Conservation (phyloP, 2,888 invertebrate genomes). For the Drosophila anomalipes region DNA sequence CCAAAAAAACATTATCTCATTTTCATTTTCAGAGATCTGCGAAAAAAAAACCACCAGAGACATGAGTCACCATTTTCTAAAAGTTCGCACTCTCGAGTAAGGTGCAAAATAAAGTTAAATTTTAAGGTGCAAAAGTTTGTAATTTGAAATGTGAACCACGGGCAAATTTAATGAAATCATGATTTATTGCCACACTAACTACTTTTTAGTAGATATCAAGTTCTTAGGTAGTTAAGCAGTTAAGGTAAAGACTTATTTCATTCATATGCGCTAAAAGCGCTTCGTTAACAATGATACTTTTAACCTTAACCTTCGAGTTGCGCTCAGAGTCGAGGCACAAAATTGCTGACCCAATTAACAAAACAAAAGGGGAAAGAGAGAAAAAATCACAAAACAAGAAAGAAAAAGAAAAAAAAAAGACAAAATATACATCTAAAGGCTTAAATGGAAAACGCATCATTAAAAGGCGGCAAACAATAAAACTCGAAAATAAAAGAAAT, state of each 20-base stretch:
- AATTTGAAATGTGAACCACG: not conserved
- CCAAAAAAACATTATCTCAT: too few relatives aligned
- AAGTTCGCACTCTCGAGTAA: not conserved
- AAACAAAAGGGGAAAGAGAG: conserved; percentile 14
- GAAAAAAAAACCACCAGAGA: not conserved
- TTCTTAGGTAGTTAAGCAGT: not conserved
- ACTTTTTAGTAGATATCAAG: not conserved
- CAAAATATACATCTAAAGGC: conserved; percentile 30
- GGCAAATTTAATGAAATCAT: not conserved
- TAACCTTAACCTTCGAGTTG: conserved; percentile 30
- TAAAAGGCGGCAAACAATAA: conserved; percentile 64
- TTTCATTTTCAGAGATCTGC: not conserved
- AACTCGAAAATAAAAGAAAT: conserved; percentile 65
- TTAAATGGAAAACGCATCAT: conserved; percentile 55
- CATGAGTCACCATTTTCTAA: not conserved
- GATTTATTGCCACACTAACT: not conserved
- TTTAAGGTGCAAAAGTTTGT: not conserved
- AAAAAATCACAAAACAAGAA: not conserved
- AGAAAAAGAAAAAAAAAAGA: conserved; percentile 3
- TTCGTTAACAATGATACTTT: too few relatives aligned
- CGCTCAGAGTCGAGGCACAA: conserved; percentile 27
- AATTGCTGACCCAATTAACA: conserved; percentile 57
- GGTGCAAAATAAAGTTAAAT: not conserved
- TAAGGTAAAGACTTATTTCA: not conserved
- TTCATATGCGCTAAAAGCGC: not conserved